Evolutionary conservation across 2,888 invertebrate species (phyloP), one percentile per base, ranked within the genome.

Genomic region (Malthinus flaveolus): DNA sequence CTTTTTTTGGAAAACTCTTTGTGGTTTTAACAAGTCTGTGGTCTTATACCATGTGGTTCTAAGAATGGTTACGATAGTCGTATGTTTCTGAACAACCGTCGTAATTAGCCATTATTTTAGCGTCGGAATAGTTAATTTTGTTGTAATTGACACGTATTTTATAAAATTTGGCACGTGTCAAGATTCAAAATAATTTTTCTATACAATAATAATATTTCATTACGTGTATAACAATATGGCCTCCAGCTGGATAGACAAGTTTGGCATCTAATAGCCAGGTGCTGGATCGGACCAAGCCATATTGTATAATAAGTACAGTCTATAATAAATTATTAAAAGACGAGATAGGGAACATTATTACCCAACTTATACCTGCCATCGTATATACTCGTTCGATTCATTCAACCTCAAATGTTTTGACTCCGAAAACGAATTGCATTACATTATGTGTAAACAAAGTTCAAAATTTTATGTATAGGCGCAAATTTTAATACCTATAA

Each of bases 11-110:
- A 48, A 45, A 56, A 68, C 63, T 62, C 62, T 67, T 67, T 73
- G 74, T 69, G 73, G 74, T 2, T 73, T 73, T 75, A 72, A 71
- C 75, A 75, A 73, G 69, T 75, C 69, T 71, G 71, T 68, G 73
- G 73, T 73, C 59, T 54, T 54, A 61, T 56, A 58, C 63, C 64
- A 66, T 61, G 64, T 66, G 66, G 64, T 62, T 53, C 49, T 47
- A 61, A 49, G 61, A 47, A 49, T 32, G 57, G 10, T 12, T 31
- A 67, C 71, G 70, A 69, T 69, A 72, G 74, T 75, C 75, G 71
- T 75, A 71, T 75, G 75, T 67, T 73, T 55, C 13, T 56, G 35
- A 46, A 35, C 31, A 23, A 39, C 15, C 23, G 42, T 37, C 54
- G 36, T 48, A 47, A 42, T 42, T 42, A 15, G 13, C 15, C n/a